These are phyloP conservation scores for Pachypanchax playfairii DNA, from an alignment of 2,113 vertebrate species.

Conservation along the genomic window DNA sequence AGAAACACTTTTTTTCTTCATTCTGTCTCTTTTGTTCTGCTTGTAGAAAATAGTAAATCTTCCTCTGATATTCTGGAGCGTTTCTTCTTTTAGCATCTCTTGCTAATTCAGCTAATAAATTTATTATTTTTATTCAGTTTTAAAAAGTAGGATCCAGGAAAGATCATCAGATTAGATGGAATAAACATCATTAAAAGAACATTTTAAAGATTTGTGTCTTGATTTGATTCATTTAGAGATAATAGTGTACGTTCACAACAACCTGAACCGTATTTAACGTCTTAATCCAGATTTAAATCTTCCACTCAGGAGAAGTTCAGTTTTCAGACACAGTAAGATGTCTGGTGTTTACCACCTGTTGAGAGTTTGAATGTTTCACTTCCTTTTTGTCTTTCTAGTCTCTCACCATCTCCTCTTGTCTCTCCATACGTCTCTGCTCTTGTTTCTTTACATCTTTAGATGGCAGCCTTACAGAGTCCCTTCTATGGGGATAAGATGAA, in stretches of 20 bases:
- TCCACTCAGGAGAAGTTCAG: slow-evolving; percentile 3
- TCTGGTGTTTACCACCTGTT: slow-evolving; percentile 28
- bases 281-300: not conserved
- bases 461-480: slow-evolving; percentile 97
- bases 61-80: too few relatives aligned
- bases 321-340: not conserved
- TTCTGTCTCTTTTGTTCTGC: slow-evolving; percentile 21
- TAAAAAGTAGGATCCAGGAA: slow-evolving; percentile 12
- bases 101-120: too few relatives aligned
- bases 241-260: not conserved
- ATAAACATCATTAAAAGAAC: slow-evolving; percentile 27
- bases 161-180: slow-evolving; percentile 22
- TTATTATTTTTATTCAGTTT: slow-evolving; percentile 25
- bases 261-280: too few relatives aligned
- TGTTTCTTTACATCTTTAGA: slow-evolving; percentile 78
- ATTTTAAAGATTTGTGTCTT: slow-evolving; percentile 8
- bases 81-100: too few relatives aligned
- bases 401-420: slow-evolving; percentile 15
- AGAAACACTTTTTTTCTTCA: slow-evolving; percentile 9
- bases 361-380: slow-evolving; percentile 32
- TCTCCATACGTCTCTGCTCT: not conserved
- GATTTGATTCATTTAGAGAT: slow-evolving; percentile 29
- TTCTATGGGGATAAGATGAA: slow-evolving; percentile 99
- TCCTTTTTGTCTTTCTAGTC: slow-evolving; percentile 9
- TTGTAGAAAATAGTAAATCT: slow-evolving; percentile 14